phyloP scores from a whole-genome alignment of 2,888 invertebrate species.

The Hypolimnas misippus region DNA sequence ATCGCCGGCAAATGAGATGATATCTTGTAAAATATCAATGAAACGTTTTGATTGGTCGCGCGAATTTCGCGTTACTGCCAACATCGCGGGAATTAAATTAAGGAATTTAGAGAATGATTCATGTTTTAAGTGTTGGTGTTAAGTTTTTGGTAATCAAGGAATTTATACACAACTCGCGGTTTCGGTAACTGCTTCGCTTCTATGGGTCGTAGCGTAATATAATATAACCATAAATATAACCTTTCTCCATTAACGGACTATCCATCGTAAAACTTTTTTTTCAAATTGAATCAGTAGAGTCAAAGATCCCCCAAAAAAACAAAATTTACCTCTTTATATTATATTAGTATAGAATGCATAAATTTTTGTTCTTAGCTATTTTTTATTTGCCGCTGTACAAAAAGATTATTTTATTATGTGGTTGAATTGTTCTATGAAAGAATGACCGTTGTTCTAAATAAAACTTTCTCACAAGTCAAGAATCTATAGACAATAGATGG shows the following conservation, averaged over 20 bases:
- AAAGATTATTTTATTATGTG: not conserved
- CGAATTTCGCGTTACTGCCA: slow-evolving; percentile 5
- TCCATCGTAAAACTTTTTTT: too few species aligned
- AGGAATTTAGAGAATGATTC: not conserved
- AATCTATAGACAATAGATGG: slow-evolving; percentile 17
- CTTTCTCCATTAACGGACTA: too few species aligned
- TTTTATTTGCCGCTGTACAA: too few species aligned
- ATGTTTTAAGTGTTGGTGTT: not conserved
- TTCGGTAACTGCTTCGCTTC: too few species aligned
- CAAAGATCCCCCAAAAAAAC: too few species aligned
- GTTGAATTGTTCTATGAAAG: not conserved
- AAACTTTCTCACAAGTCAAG: slow-evolving; percentile 12
- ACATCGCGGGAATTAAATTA: slow-evolving; percentile 1
- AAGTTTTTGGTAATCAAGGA: not conserved
- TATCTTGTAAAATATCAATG: slow-evolving; percentile 42
- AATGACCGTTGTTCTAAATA: not conserved
- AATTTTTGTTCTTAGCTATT: too few species aligned
- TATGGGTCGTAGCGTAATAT: too few species aligned
- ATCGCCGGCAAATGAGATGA: slow-evolving; percentile 45
- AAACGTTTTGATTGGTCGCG: slow-evolving; percentile 31
- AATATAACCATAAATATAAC: too few species aligned
- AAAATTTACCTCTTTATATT: too few species aligned
- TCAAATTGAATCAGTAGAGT: too few species aligned
- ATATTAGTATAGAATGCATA: too few species aligned
- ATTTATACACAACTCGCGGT: too few species aligned